These are phyloP conservation scores for Nephotettix cincticeps DNA, from an alignment of 1,140 invertebrate species.

Conservation along the genomic window DNA sequence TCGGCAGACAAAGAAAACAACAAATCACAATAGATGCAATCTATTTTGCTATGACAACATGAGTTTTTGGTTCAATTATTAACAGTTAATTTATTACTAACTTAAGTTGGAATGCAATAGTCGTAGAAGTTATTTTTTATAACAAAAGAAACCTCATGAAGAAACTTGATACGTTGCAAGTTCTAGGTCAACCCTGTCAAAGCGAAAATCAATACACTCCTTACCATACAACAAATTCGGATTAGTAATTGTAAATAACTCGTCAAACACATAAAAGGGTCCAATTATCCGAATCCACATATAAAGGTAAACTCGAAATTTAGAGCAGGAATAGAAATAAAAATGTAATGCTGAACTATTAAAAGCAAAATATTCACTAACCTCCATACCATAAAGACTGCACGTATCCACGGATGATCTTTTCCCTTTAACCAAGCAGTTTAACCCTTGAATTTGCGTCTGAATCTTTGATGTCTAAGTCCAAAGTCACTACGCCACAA, in stretches of 20 bases:
- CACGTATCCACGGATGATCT: too few relatives aligned
- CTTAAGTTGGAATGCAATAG: background rate
- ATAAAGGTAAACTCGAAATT: too few relatives aligned
- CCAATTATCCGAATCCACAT: too few relatives aligned
- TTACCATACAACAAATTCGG: background rate
- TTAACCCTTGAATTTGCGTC: background rate
- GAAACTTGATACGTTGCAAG: constrained; percentile 9
- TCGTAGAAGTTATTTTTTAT: background rate
- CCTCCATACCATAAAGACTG: too few relatives aligned
- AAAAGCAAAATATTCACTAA: too few relatives aligned
- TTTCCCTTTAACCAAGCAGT: background rate
- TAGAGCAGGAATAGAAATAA: too few relatives aligned
- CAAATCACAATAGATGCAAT: too few relatives aligned
- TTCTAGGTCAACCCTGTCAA: background rate
- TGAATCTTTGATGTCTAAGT: constrained; percentile 16
- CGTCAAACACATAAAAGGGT: too few relatives aligned
- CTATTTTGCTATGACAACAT: too few relatives aligned
- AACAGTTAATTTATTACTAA: background rate
- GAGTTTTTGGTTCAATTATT: background rate
- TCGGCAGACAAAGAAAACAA: constrained; percentile 21
- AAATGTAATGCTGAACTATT: too few relatives aligned
- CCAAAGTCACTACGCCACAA: constrained; percentile 11
- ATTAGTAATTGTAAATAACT: too few relatives aligned
- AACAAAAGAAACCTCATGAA: background rate
- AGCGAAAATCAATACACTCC: background rate